phyloP scores from a whole-genome alignment of 2,888 invertebrate genomes.

The Phytoseiulus persimilis region DNA sequence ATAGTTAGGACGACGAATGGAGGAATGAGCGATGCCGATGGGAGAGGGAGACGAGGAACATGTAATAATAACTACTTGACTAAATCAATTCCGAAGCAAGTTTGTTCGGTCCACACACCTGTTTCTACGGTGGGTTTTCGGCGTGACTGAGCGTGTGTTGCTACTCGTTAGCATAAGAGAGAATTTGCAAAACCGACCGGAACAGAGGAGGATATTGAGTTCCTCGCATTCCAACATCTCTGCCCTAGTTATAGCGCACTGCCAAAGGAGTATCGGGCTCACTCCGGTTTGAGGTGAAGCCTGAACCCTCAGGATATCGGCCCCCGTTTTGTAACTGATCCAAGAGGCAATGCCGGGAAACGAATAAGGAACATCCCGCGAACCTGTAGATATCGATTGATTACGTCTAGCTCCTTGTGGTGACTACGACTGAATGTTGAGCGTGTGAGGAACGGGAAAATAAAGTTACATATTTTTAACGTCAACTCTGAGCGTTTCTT shows the following conservation, averaged over 20 bases:
- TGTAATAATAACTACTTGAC: background rate
- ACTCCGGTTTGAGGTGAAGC: background rate
- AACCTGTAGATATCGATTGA: background rate
- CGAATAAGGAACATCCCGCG: background rate
- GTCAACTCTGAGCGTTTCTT: background rate
- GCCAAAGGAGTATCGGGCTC: background rate
- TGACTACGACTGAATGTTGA: constrained; percentile 5
- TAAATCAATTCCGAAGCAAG: background rate
- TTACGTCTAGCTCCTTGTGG: background rate
- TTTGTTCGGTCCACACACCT: background rate
- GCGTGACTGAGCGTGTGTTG: background rate
- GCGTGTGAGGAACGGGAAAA: background rate
- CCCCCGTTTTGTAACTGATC: background rate
- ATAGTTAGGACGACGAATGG: background rate
- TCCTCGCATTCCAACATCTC: background rate
- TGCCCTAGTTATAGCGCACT: background rate
- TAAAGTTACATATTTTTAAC: background rate
- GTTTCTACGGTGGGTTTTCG: background rate
- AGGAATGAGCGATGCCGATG: background rate
- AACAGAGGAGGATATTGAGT: background rate
- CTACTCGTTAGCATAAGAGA: background rate
- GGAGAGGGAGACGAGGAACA: background rate
- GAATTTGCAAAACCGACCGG: background rate
- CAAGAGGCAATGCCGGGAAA: background rate
- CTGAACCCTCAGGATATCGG: background rate